phyloP scores from a whole-genome alignment of 2,113 vertebrate genomes.

The Ailurus styani region DNA sequence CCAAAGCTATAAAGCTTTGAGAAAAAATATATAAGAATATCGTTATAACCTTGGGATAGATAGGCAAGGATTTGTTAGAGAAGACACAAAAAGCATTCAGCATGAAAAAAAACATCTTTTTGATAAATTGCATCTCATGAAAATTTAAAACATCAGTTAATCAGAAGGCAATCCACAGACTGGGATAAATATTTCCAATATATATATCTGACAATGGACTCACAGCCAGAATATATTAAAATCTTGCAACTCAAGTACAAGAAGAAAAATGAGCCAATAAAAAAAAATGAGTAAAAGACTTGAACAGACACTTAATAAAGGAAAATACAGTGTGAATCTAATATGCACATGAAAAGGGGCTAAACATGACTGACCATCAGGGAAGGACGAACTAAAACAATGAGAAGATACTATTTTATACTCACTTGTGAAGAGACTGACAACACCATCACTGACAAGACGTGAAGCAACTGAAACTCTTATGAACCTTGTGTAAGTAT shows the following conservation, averaged over 20 bases:
- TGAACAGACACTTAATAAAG: not conserved
- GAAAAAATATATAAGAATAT: not conserved
- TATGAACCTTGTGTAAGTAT: not conserved
- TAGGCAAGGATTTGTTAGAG: not conserved
- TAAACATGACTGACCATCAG: not conserved
- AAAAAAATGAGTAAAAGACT: not conserved
- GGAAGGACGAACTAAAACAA: not conserved
- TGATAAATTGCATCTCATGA: not conserved
- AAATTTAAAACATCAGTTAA: conserved; percentile 8
- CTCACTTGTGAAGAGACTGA: not conserved
- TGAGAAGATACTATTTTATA: not conserved
- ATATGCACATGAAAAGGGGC: not conserved
- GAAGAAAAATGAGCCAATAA: not conserved
- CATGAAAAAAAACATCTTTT: not conserved
- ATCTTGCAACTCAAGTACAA: not conserved
- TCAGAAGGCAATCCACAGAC: not conserved
- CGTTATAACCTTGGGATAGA: not conserved
- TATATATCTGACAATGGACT: not conserved
- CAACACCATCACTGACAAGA: not conserved
- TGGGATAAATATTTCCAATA: not conserved
- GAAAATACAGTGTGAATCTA: not conserved
- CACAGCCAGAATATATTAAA: not conserved
- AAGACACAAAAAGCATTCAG: not conserved
- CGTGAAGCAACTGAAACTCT: not conserved
- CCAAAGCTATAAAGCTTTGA: not conserved